A percentile compares a stretch with the other conserved stretches of the same genome.
phyloP scores from a whole-genome alignment of 2,888 invertebrate species.

The Timandra comae region DNA sequence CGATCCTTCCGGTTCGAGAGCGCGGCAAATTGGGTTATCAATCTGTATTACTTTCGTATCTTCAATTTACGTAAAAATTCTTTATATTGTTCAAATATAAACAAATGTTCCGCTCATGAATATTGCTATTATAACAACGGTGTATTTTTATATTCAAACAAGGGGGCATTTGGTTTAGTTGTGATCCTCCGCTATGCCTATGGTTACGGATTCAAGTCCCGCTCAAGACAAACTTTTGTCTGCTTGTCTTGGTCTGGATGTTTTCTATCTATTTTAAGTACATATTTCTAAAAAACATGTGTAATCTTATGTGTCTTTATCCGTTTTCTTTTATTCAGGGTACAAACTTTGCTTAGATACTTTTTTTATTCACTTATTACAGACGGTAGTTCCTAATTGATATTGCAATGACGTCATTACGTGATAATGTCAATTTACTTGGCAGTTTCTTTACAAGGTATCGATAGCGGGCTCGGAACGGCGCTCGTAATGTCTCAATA shows the following conservation, averaged over 20 bases:
- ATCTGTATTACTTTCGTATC: conserved; percentile 49
- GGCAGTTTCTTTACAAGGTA: conserved; percentile 60
- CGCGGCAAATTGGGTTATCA: conserved; percentile 47
- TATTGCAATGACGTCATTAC: conserved; percentile 16
- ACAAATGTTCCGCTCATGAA: too few species aligned
- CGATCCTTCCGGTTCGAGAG: conserved; percentile 30
- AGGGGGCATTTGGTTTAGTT: too few species aligned
- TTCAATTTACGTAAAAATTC: conserved; percentile 39
- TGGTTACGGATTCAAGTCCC: too few species aligned
- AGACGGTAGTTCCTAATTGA: conserved; percentile 8
- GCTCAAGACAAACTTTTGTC: too few species aligned
- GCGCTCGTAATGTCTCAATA: conserved; percentile 67
- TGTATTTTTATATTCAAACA: conserved; percentile 2
- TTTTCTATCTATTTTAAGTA: too few species aligned
- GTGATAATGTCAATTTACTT: conserved; percentile 22
- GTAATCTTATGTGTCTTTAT: too few species aligned
- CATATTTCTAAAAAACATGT: too few species aligned
- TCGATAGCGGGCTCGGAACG: conserved; percentile 50
- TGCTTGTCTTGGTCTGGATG: too few species aligned
- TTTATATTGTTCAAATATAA: conserved; percentile 26
- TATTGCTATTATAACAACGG: conserved; percentile 5
- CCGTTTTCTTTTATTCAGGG: too few species aligned
- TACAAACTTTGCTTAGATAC: too few species aligned
- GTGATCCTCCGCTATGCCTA: too few species aligned
- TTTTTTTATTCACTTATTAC: too few species aligned